Evolutionary conservation across 2,888 invertebrate species (phyloP).

Genomic region (Euzophera pinguis): DNA sequence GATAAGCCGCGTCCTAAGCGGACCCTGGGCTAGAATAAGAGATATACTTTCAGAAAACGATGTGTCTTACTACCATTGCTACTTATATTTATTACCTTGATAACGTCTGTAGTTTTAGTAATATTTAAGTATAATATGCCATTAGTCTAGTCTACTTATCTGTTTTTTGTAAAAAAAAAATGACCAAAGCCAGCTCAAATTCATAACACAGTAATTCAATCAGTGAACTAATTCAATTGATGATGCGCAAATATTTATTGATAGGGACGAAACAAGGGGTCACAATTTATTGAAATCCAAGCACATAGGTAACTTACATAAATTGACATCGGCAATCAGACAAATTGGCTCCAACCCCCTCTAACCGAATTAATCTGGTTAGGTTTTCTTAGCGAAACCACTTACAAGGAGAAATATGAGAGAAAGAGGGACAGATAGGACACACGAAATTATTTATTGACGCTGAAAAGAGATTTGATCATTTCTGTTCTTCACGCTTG

Average conservation of each 20-base stretch:
- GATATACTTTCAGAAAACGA: too few relatives aligned
- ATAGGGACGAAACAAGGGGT: conserved; percentile 71
- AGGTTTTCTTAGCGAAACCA: conserved; percentile 74
- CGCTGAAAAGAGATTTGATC: neutral
- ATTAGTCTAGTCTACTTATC: too few relatives aligned
- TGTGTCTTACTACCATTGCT: too few relatives aligned
- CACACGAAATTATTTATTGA: conserved; percentile 31
- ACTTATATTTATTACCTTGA: too few relatives aligned
- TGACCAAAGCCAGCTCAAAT: conserved; percentile 16
- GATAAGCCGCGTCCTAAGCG: too few relatives aligned
- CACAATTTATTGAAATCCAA: conserved; percentile 75
- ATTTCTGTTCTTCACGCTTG: neutral
- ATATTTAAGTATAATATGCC: too few relatives aligned
- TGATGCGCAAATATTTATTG: conserved; percentile 79
- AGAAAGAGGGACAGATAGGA: conserved; percentile 26
- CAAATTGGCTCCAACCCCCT: conserved; percentile 78
- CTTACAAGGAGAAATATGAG: conserved; percentile 58
- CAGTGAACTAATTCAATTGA: conserved; percentile 70
- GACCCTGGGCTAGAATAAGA: too few relatives aligned
- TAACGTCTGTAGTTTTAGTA: too few relatives aligned
- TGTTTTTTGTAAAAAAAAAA: neutral
- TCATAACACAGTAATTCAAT: conserved; percentile 52
- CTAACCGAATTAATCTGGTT: conserved; percentile 74
- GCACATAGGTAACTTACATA: conserved; percentile 67
- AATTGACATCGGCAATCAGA: conserved; percentile 77